Evolutionary conservation across 2,113 vertebrate genomes (phyloP).

Genomic region (Zosterops hypoxanthus): DNA sequence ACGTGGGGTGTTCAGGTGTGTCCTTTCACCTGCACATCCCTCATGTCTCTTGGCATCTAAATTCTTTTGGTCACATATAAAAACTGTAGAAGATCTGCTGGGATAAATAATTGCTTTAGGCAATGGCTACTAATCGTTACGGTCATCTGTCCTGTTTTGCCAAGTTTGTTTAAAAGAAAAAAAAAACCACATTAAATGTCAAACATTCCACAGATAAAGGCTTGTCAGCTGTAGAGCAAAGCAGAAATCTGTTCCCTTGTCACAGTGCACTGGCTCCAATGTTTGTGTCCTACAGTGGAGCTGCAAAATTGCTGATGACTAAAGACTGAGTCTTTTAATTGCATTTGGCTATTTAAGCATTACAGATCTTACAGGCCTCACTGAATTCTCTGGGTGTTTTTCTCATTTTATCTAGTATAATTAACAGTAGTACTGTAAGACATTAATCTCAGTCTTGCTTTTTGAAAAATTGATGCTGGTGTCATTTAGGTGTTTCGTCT

Average conservation of each 20-base stretch:
- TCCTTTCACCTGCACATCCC: neutral
- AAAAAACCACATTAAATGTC: neutral
- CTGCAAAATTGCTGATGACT: constrained; percentile 32
- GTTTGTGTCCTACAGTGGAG: neutral
- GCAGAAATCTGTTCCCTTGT: constrained; percentile 45
- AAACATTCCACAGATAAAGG: neutral
- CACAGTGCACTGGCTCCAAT: constrained; percentile 23
- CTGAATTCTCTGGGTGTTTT: constrained; percentile 33
- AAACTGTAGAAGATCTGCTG: neutral
- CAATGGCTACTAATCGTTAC: neutral
- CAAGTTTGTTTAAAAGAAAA: neutral
- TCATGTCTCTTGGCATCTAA: neutral
- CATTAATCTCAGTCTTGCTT: constrained; percentile 36
- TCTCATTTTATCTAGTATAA: constrained; percentile 17
- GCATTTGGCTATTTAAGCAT: constrained; percentile 25
- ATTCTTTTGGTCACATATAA: neutral
- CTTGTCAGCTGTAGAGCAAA: constrained; percentile 14
- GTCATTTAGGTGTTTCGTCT: constrained; percentile 26
- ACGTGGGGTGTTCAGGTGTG: neutral
- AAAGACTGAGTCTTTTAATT: constrained; percentile 57
- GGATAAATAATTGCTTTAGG: neutral
- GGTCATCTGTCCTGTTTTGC: neutral
- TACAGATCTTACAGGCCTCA: constrained; percentile 34
- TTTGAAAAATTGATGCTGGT: constrained; percentile 25
- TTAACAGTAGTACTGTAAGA: constrained; percentile 58